phyloP scores from a whole-genome alignment of 2,888 invertebrate genomes.

The Drosophila ezoana region DNA sequence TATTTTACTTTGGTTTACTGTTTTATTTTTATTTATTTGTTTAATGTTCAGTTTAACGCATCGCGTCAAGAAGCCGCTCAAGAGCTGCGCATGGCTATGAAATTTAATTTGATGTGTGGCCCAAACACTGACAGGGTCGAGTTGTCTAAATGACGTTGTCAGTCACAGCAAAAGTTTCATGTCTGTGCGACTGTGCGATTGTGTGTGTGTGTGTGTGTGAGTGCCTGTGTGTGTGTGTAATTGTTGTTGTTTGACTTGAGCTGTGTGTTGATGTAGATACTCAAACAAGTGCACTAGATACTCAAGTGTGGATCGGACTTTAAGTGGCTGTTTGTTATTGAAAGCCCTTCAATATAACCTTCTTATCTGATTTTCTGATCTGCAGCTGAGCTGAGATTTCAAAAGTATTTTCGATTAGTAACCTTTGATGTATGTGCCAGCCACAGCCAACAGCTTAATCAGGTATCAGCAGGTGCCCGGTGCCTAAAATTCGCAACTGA shows the following conservation, averaged over 20 bases:
- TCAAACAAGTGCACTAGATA: constrained; percentile 40
- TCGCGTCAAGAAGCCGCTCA: constrained; percentile 36
- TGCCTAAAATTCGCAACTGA: too few relatives aligned
- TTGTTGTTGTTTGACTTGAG: neutral
- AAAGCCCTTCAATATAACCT: constrained; percentile 44
- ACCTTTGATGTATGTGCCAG: too few relatives aligned
- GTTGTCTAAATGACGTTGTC: constrained; percentile 50
- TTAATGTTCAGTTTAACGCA: constrained; percentile 43
- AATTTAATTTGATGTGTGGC: constrained; percentile 50
- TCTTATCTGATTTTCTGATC: constrained; percentile 34
- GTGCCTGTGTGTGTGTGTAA: constrained; percentile 6
- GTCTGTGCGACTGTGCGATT: constrained; percentile 3
- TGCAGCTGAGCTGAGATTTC: constrained; percentile 1
- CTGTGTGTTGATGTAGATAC: constrained; percentile 46
- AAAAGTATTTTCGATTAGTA: neutral
- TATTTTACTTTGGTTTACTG: constrained; percentile 10
- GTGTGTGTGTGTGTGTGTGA: constrained; percentile 7
- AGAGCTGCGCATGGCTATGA: constrained; percentile 48
- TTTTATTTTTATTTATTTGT: constrained; percentile 24
- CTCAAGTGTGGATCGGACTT: constrained; percentile 51
- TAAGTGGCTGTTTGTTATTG: constrained; percentile 33
- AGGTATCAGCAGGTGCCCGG: too few relatives aligned
- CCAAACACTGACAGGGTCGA: constrained; percentile 53
- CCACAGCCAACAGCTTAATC: too few relatives aligned
- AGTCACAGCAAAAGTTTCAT: constrained; percentile 15